phyloP scores from a whole-genome alignment of 2,888 invertebrate genomes.

The Pyralis farinalis region DNA sequence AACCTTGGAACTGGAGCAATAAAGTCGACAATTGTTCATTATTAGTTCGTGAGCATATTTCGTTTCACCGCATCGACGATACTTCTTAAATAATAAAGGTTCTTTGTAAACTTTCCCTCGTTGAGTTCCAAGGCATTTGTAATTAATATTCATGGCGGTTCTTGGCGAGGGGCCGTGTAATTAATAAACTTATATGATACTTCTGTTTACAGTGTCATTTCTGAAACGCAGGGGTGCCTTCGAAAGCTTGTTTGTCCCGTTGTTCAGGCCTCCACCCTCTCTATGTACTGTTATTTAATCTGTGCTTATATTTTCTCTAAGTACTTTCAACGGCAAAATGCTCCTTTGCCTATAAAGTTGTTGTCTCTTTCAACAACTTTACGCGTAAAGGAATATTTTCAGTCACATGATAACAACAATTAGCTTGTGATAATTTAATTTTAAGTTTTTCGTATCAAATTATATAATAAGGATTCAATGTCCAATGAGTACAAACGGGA shows the following conservation, averaged over 20 bases:
- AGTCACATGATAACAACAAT: too few relatives aligned
- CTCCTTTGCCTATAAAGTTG: neutral
- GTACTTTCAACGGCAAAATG: neutral
- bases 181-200: constrained; percentile 82
- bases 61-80: constrained; percentile 70
- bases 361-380: too few relatives aligned
- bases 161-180: constrained; percentile 76
- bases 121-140: constrained; percentile 79
- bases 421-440: too few relatives aligned
- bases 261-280: constrained; percentile 17
- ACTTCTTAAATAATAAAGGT: constrained; percentile 80
- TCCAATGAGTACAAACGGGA: too few relatives aligned
- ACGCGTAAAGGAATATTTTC: too few relatives aligned
- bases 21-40: constrained; percentile 36
- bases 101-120: constrained; percentile 81
- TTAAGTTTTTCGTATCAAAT: too few relatives aligned
- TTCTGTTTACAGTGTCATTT: constrained; percentile 79
- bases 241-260: constrained; percentile 23
- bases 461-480: too few relatives aligned
- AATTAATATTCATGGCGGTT: constrained; percentile 80
- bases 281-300: constrained; percentile 10
- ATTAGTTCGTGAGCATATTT: constrained; percentile 52
- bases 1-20: constrained; percentile 27
- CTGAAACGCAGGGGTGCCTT: constrained; percentile 56
- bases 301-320: constrained; percentile 7